Conservation (phyloP, 2,797 vertebrate genomes). For the Pipistrellus pipistrellus region DNA sequence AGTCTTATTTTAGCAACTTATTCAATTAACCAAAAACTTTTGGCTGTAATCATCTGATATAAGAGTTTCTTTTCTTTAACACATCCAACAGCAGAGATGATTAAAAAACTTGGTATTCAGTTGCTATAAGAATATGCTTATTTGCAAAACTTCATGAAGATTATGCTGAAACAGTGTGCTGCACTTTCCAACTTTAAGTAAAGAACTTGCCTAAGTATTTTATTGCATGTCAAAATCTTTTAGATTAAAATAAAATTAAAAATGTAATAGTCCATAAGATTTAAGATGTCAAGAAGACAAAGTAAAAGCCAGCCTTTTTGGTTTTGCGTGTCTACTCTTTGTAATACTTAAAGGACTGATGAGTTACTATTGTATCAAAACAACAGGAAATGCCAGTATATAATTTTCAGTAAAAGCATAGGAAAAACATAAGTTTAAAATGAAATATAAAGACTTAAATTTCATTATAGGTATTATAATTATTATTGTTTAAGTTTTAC, state of each 20-base stretch:
- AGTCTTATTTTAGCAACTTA: constrained; percentile 19
- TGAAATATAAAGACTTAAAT: constrained; percentile 48
- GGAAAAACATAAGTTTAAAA: not conserved
- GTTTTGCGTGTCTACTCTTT: constrained; percentile 48
- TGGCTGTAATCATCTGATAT: not conserved
- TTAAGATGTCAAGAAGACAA: constrained; percentile 59
- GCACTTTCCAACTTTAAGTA: constrained; percentile 47
- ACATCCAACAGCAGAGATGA: not conserved
- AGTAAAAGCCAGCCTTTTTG: constrained; percentile 33
- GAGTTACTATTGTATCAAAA: not conserved
- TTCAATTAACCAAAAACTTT: constrained; percentile 6
- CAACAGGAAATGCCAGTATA: not conserved
- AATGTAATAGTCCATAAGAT: constrained; percentile 60
- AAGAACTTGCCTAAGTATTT: constrained; percentile 64
- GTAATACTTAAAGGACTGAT: not conserved
- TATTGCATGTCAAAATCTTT: constrained; percentile 50
- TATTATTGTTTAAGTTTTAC: constrained; percentile 41
- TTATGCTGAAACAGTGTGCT: constrained; percentile 28
- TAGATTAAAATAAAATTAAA: constrained; percentile 65
- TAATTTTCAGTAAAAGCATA: constrained; percentile 20
- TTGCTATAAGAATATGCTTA: not conserved
- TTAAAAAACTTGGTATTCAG: constrained; percentile 24
- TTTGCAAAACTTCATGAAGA: constrained; percentile 56
- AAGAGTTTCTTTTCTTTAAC: not conserved
- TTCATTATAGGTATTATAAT: constrained; percentile 11